A percentile compares a stretch with the other conserved stretches of the same genome.
These are phyloP conservation scores for Blastobasis adustella DNA, from an alignment of 2,888 invertebrate species.

Conservation along the genomic window DNA sequence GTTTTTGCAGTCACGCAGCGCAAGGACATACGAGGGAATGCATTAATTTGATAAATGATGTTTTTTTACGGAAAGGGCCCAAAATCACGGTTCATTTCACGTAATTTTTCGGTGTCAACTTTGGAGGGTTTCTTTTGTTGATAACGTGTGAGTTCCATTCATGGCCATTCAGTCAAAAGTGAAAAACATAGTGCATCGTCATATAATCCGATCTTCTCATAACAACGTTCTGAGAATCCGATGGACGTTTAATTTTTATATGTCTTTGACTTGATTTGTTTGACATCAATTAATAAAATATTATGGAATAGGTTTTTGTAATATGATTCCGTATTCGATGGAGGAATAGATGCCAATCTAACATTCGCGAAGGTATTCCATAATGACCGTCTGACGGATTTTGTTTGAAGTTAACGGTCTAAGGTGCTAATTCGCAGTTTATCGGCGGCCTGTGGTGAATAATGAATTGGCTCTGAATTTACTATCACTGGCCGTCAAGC, in stretches of 20 bases:
- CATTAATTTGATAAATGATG: constrained; percentile 71
- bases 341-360: constrained; percentile 25
- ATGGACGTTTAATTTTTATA: constrained; percentile 41
- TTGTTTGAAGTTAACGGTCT: constrained; percentile 6
- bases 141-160: constrained; percentile 38
- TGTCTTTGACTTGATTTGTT: no score
- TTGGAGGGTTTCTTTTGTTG: constrained; percentile 41
- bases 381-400: constrained; percentile 30
- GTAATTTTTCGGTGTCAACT: constrained; percentile 59
- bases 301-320: no score
- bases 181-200: constrained; percentile 43
- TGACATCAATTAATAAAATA: no score
- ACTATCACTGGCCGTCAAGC: constrained; percentile 59
- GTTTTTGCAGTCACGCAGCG: constrained; percentile 71
- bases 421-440: constrained; percentile 19
- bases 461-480: constrained; percentile 55
- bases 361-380: constrained; percentile 27
- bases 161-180: constrained; percentile 44
- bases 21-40: constrained; percentile 66
- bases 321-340: no score
- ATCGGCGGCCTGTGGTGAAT: constrained; percentile 27
- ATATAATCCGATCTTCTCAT: constrained; percentile 42
- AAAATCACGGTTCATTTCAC: constrained; percentile 34
- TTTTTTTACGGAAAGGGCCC: constrained; percentile 35
- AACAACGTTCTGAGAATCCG: constrained; percentile 42